Percentiles rank a stretch among this genome's conserved stretches.
Conservation (phyloP, 1,140 invertebrate genomes). For the Ladona fulva region DNA sequence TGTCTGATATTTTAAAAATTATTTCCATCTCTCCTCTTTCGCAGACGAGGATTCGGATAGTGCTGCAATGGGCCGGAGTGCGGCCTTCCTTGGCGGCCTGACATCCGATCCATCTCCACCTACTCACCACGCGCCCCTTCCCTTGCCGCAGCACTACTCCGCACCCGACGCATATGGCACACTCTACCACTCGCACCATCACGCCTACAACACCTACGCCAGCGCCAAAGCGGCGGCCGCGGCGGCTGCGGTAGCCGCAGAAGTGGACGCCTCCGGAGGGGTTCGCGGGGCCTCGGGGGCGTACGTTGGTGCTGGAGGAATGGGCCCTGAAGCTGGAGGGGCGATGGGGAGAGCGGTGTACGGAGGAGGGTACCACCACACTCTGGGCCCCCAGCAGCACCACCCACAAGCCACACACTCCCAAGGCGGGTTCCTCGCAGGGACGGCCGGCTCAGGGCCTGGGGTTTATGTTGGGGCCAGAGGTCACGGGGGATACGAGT, state of each 20-base stretch:
- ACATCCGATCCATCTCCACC: not conserved
- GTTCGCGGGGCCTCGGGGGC: not conserved
- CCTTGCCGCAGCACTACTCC: not conserved
- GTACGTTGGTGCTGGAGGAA: not conserved
- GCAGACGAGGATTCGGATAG: not conserved
- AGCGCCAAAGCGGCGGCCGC: not conserved
- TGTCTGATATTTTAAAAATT: too few species aligned
- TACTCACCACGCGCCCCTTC: not conserved
- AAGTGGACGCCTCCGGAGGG: not conserved
- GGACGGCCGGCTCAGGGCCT: not conserved
- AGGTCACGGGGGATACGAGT: not conserved
- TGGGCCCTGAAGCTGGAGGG: not conserved
- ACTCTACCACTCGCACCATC: not conserved
- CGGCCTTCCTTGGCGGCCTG: not conserved
- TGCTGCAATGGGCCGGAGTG: not conserved
- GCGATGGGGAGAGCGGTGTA: not conserved
- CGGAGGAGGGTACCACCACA: not conserved
- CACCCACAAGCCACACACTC: not conserved
- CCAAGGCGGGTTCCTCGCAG: not conserved
- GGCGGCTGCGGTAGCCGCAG: not conserved
- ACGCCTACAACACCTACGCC: not conserved
- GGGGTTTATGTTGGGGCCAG: not conserved
- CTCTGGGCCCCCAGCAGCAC: not conserved
- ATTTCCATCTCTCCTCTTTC: not conserved
- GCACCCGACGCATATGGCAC: not conserved